phyloP scores from a whole-genome alignment of 2,797 vertebrate species.

The Steatocranus sp. region DNA sequence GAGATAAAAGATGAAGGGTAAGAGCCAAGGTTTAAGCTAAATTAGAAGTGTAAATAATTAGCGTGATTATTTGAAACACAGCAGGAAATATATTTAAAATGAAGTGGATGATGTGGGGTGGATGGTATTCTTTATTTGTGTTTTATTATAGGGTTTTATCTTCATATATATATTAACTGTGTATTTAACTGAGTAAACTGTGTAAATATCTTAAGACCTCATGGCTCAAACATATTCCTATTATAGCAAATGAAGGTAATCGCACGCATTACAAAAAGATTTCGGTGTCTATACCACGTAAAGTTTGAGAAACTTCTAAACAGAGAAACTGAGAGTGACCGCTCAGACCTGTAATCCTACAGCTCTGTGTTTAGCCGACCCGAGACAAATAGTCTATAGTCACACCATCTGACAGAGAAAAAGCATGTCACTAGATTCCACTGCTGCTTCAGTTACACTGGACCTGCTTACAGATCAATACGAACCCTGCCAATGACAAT shows the following conservation, averaged over 20 bases:
- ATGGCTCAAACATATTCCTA: neutral
- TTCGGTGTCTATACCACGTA: neutral
- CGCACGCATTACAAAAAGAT: neutral
- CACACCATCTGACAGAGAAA: slow-evolving; percentile 48
- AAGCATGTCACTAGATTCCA: slow-evolving; percentile 30
- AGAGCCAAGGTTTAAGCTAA: neutral
- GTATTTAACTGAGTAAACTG: neutral
- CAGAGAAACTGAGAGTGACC: neutral
- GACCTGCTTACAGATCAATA: slow-evolving; percentile 46
- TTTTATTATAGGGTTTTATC: neutral
- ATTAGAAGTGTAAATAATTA: neutral
- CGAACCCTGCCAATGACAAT: slow-evolving; percentile 47
- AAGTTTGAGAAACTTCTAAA: neutral
- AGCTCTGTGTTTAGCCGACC: neutral
- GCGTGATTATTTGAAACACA: neutral
- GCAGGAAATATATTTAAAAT: neutral
- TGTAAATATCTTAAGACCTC: neutral
- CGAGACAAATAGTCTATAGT: slow-evolving; percentile 42
- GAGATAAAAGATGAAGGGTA: neutral
- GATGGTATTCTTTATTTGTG: neutral
- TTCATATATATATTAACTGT: neutral
- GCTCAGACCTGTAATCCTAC: neutral
- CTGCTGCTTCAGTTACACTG: slow-evolving; percentile 48
- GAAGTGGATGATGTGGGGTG: neutral
- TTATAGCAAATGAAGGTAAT: neutral